Evolutionary conservation across 2,888 invertebrate genomes (phyloP).

Genomic region (Ectobius pallidus): DNA sequence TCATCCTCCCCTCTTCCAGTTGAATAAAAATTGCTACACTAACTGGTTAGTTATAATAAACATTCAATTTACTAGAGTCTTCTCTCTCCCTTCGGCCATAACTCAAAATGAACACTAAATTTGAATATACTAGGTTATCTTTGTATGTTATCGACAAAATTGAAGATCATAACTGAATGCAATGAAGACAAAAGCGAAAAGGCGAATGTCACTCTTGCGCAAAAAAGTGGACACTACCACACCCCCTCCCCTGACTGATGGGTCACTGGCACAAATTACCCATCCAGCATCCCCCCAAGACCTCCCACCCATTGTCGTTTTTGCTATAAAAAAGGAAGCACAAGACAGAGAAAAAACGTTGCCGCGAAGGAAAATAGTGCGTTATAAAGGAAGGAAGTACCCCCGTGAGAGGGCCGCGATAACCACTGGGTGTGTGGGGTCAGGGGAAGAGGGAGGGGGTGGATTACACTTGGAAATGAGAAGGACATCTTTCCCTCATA

Average conservation of each 20-base stretch:
- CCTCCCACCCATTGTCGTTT: conserved; percentile 27
- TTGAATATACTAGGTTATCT: too few species aligned
- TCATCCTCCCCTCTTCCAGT: too few species aligned
- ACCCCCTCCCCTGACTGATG: conserved; percentile 14
- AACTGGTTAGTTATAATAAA: too few species aligned
- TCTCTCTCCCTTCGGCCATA: too few species aligned
- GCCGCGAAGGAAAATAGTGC: conserved; percentile 21
- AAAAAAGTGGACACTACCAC: neutral
- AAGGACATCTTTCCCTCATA: neutral
- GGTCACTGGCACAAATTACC: conserved; percentile 32
- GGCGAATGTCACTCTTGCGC: neutral
- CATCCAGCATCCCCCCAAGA: neutral
- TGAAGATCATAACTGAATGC: too few species aligned
- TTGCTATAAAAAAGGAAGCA: conserved; percentile 26
- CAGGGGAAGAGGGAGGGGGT: conserved; percentile 6
- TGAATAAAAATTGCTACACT: too few species aligned
- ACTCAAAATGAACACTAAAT: too few species aligned
- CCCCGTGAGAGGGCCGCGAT: conserved; percentile 5
- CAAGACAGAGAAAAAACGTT: conserved; percentile 6
- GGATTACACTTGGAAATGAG: conserved; percentile 41
- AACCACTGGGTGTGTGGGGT: neutral
- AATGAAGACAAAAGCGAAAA: too few species aligned
- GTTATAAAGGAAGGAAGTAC: conserved; percentile 22
- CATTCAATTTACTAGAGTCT: too few species aligned
- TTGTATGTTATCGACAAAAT: too few species aligned